These are phyloP conservation scores for Enoplosus armatus DNA, from an alignment of 2,797 vertebrate species.

Conservation along the genomic window DNA sequence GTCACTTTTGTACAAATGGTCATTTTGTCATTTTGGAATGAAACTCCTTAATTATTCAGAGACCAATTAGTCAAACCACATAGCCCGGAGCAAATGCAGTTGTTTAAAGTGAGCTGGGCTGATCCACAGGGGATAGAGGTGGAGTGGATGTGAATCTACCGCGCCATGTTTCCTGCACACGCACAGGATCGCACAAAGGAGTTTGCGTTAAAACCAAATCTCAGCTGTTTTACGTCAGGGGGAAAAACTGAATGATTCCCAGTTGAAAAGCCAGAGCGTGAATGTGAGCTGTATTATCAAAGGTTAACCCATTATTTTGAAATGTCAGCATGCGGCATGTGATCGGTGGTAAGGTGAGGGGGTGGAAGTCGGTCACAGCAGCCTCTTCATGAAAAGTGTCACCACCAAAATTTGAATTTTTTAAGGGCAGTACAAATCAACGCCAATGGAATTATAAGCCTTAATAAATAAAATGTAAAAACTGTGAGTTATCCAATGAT, in stretches of 20 bases:
- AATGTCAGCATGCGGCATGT: conserved; percentile 11
- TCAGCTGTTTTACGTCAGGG: not conserved
- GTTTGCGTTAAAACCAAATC: not conserved
- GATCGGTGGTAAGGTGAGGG: not conserved
- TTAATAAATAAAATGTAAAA: not conserved
- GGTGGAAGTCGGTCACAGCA: not conserved
- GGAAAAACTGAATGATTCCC: not conserved
- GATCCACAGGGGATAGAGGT: not conserved
- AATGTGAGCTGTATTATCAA: conserved; percentile 14
- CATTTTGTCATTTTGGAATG: conserved; percentile 26
- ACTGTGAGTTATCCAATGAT: not conserved
- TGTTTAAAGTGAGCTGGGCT: conserved; percentile 4
- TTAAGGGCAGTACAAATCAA: not conserved
- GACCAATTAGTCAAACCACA: conserved; percentile 54
- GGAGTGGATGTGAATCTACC: not conserved
- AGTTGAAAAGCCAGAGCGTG: not conserved
- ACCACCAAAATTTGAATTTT: not conserved
- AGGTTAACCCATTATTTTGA: conserved; percentile 18
- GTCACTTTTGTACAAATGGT: conserved; percentile 26
- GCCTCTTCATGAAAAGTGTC: not conserved
- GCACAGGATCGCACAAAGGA: not conserved
- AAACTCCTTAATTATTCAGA: conserved; percentile 49
- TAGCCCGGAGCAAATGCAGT: conserved; percentile 14
- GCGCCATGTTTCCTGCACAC: not conserved
- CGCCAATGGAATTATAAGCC: not conserved